A percentile compares a stretch with the other conserved stretches of the same genome.
phyloP scores from a whole-genome alignment of 2,797 vertebrate species.

The Kryptopterus vitreolus region DNA sequence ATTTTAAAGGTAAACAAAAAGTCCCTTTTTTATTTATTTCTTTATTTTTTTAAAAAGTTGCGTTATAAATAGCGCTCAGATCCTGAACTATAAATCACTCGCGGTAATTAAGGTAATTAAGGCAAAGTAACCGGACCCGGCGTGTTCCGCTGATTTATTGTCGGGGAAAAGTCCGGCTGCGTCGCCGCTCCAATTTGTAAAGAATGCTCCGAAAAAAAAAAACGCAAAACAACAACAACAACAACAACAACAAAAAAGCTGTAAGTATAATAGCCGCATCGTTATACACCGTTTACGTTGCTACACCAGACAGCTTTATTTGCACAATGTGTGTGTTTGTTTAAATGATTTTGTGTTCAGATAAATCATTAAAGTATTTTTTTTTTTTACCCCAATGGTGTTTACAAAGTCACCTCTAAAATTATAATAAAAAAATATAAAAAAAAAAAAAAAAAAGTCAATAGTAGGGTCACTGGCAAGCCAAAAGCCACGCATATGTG shows the following conservation, averaged over 20 bases:
- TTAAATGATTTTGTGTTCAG: background rate
- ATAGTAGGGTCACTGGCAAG: slow-evolving; percentile 23
- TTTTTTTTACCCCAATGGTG: too few species aligned
- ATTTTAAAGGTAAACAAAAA: slow-evolving; percentile 22
- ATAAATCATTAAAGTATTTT: background rate
- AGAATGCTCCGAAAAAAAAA: background rate
- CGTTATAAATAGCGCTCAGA: slow-evolving; percentile 31
- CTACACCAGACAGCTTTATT: slow-evolving; percentile 15
- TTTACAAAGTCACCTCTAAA: slow-evolving; percentile 20
- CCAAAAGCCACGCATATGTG: background rate
- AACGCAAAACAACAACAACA: too few species aligned
- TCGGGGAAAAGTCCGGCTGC: background rate
- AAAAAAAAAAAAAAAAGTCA: too few species aligned
- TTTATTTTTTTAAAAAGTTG: too few species aligned
- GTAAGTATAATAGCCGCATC: background rate
- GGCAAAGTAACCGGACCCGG: background rate
- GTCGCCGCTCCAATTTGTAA: slow-evolving; percentile 19
- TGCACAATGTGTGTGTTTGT: background rate
- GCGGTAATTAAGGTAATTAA: slow-evolving; percentile 23
- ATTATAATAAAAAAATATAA: too few species aligned
- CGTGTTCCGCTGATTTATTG: slow-evolving; percentile 22
- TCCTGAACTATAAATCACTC: slow-evolving; percentile 12
- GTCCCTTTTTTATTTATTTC: slow-evolving; percentile 26
- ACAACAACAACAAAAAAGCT: too few species aligned
- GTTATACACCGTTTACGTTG: slow-evolving; percentile 14